Percentiles rank a stretch among this genome's conserved stretches.
Evolutionary conservation across 1,140 invertebrate species (phyloP).

Genomic region (Anastrepha obliqua): DNA sequence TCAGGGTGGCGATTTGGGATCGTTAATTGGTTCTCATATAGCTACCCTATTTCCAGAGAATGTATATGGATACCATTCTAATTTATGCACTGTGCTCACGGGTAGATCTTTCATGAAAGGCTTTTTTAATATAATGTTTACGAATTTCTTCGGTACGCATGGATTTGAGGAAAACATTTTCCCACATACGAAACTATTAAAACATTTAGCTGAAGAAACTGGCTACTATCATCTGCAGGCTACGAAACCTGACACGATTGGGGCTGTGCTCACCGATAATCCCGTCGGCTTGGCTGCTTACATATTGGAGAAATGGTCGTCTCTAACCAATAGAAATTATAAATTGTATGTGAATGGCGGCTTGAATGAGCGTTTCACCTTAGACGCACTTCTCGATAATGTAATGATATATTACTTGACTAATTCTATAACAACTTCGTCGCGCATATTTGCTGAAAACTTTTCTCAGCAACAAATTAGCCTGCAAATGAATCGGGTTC

Average conservation of each 20-base stretch:
- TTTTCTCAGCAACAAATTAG: conserved; percentile 73
- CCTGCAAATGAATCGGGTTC: conserved; percentile 77
- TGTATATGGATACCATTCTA: conserved; percentile 79
- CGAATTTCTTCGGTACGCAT: conserved; percentile 78
- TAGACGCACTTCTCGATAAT: conserved; percentile 89
- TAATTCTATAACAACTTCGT: conserved; percentile 84
- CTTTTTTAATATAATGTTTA: conserved; percentile 75
- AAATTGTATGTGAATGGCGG: conserved; percentile 82
- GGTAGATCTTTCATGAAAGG: conserved; percentile 63
- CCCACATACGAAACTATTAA: conserved; percentile 77
- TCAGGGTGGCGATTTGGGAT: conserved; percentile 90
- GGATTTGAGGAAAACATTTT: conserved; percentile 79
- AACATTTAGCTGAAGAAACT: conserved; percentile 79
- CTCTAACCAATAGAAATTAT: conserved; percentile 82
- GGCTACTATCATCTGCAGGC: conserved; percentile 91
- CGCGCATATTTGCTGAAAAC: conserved; percentile 84
- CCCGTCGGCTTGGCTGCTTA: conserved; percentile 88
- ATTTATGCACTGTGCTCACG: conserved; percentile 76
- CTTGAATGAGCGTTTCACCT: conserved; percentile 76
- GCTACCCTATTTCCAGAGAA: conserved; percentile 84
- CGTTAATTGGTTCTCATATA: conserved; percentile 78
- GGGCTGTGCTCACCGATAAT: conserved; percentile 79
- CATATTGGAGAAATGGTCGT: conserved; percentile 90
- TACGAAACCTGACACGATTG: conserved; percentile 93
- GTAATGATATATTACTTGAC: conserved; percentile 92